These are phyloP conservation scores for Proisotoma minuta DNA, from an alignment of 2,888 invertebrate species.

Conservation along the genomic window DNA sequence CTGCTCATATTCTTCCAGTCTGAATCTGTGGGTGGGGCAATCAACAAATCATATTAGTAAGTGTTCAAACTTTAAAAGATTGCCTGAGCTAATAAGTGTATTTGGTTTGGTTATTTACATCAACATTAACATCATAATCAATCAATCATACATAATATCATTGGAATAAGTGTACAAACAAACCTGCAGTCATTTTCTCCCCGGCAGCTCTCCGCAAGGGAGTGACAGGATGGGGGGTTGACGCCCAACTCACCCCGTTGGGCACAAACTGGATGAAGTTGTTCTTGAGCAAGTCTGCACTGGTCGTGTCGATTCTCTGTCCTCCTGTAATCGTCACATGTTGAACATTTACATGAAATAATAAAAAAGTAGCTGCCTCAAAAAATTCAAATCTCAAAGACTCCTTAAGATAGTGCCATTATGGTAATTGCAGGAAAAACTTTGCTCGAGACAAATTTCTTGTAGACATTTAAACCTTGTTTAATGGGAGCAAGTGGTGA, in stretches of 20 bases:
- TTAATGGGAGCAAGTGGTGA: background rate
- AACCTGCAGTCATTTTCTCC: constrained; percentile 81
- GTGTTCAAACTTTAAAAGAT: background rate
- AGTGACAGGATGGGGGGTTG: constrained; percentile 78
- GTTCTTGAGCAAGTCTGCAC: constrained; percentile 83
- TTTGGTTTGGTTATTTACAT: too few relatives aligned
- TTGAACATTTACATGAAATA: too few relatives aligned
- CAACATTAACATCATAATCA: too few relatives aligned
- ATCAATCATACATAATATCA: background rate
- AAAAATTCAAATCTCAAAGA: background rate
- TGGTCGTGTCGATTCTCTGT: constrained; percentile 74
- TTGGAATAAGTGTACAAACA: constrained; percentile 42
- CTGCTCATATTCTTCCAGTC: constrained; percentile 82
- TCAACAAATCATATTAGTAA: background rate
- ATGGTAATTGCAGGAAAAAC: background rate
- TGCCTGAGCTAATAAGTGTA: constrained; percentile 5
- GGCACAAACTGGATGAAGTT: constrained; percentile 78
- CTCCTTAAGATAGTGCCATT: background rate
- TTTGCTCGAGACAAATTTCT: too few relatives aligned
- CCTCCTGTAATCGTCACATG: too few relatives aligned
- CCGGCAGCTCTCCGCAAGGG: constrained; percentile 75
- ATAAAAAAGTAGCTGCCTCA: too few relatives aligned
- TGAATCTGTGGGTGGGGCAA: constrained; percentile 58
- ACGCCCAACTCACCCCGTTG: constrained; percentile 64
- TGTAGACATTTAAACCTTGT: background rate